A percentile compares a stretch with the other conserved stretches of the same genome.
Conservation (phyloP, 2,113 vertebrate species). For the Cairina moschata region DNA sequence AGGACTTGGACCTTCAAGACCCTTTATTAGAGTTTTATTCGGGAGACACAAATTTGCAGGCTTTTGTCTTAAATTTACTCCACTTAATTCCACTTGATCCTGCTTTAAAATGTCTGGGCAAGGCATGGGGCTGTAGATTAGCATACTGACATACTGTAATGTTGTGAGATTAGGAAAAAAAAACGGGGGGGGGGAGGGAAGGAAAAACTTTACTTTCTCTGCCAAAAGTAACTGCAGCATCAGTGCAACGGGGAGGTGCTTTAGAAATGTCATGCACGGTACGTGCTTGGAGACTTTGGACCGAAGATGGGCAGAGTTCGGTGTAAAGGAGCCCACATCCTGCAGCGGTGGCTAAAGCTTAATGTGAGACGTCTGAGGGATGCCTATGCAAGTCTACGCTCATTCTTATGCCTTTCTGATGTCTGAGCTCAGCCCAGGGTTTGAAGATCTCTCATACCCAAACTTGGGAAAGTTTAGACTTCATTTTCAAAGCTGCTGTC, state of each 20-base stretch:
- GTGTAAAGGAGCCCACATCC: neutral
- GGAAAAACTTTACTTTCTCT: neutral
- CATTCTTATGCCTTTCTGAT: neutral
- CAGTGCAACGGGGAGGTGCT: slow-evolving; percentile 6
- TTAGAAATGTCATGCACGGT: neutral
- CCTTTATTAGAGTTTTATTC: neutral
- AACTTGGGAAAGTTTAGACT: neutral
- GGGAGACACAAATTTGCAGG: neutral
- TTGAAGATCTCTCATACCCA: neutral
- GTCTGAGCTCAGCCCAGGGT: neutral
- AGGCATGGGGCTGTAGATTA: slow-evolving; percentile 15
- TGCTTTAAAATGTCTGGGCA: neutral
- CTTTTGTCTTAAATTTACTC: neutral
- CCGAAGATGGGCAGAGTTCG: neutral
- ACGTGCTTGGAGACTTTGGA: neutral
- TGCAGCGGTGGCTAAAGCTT: neutral
- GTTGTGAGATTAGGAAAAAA: slow-evolving; percentile 16
- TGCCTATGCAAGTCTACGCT: neutral
- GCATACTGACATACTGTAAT: slow-evolving; percentile 20
- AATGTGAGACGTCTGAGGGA: neutral
- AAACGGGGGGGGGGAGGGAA: neutral
- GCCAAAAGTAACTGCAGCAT: slow-evolving; percentile 51
- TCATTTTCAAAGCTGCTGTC: neutral
- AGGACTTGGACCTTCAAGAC: neutral
- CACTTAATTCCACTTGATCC: neutral